Conservation (phyloP, 2,888 invertebrate species). For the Maniola hyperantus region DNA sequence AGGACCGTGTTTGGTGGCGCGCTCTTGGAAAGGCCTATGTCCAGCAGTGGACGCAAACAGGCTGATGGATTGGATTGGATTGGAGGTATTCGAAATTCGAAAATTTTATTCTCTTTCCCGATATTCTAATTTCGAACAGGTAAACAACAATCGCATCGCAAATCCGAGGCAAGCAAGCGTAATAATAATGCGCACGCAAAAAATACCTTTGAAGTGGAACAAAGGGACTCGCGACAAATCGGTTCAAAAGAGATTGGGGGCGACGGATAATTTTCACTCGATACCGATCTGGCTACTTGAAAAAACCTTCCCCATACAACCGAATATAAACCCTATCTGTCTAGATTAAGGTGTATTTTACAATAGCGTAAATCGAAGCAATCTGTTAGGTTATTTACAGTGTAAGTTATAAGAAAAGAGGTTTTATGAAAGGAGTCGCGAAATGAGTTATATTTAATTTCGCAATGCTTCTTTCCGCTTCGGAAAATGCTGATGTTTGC, state of each 20-base stretch:
- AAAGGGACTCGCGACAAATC: conserved; percentile 69
- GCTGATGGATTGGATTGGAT: too few species aligned
- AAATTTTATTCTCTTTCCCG: conserved; percentile 31
- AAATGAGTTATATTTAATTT: conserved; percentile 73
- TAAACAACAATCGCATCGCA: conserved; percentile 41
- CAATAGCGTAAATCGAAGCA: background rate
- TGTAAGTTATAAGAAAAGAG: conserved; percentile 55
- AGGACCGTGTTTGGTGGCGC: too few species aligned
- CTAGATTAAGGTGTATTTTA: conserved; percentile 29
- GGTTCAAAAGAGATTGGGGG: conserved; percentile 64
- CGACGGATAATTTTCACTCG: conserved; percentile 69
- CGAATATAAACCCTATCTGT: conserved; percentile 31
- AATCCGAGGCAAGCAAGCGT: conserved; percentile 54
- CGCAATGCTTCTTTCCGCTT: conserved; percentile 52
- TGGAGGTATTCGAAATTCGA: background rate
- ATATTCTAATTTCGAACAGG: conserved; percentile 28
- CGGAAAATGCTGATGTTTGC: conserved; percentile 50
- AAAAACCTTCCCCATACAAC: conserved; percentile 41
- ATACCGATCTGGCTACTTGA: conserved; percentile 64
- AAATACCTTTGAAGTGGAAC: conserved; percentile 72
- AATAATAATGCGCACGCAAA: conserved; percentile 66
- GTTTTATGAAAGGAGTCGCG: conserved; percentile 63
- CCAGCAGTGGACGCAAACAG: too few species aligned
- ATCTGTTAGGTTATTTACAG: conserved; percentile 66
- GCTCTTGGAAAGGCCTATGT: too few species aligned